Conservation (phyloP, 2,113 vertebrate genomes). For the Notothenia rossii region DNA sequence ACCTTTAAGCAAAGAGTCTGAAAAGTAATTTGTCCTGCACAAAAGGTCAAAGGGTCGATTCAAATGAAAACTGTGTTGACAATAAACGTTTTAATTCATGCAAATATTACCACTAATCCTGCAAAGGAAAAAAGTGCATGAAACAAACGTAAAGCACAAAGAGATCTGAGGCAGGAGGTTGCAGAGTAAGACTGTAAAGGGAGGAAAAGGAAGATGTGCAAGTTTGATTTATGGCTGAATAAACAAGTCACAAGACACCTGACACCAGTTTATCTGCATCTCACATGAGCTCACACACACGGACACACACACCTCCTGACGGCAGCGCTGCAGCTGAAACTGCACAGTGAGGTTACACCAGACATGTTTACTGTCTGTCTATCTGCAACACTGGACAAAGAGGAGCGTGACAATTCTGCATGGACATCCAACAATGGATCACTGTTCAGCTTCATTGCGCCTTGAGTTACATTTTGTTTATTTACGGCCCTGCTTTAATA, state of each 20-base stretch:
- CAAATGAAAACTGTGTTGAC: no score
- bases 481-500: not conserved
- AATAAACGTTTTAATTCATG: no score
- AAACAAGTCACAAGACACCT: conserved; percentile 56
- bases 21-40: no score
- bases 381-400: not conserved
- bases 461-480: not conserved
- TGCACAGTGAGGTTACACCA: conserved; percentile 50
- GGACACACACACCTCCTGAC: conserved; percentile 42
- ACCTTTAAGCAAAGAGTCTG: no score
- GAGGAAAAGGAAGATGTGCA: not conserved
- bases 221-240: conserved; percentile 9
- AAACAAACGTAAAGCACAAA: no score
- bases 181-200: no score
- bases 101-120: no score
- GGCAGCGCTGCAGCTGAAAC: conserved; percentile 44
- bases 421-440: not conserved
- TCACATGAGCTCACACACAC: conserved; percentile 18
- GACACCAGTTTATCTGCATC: conserved; percentile 17
- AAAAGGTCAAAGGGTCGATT: no score
- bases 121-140: no score
- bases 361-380: conserved; percentile 15
- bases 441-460: not conserved
- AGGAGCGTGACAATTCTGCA: not conserved
- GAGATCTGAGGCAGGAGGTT: not conserved